Conservation (phyloP, 2,888 invertebrate species). For the Ornithoptera alexandrae region DNA sequence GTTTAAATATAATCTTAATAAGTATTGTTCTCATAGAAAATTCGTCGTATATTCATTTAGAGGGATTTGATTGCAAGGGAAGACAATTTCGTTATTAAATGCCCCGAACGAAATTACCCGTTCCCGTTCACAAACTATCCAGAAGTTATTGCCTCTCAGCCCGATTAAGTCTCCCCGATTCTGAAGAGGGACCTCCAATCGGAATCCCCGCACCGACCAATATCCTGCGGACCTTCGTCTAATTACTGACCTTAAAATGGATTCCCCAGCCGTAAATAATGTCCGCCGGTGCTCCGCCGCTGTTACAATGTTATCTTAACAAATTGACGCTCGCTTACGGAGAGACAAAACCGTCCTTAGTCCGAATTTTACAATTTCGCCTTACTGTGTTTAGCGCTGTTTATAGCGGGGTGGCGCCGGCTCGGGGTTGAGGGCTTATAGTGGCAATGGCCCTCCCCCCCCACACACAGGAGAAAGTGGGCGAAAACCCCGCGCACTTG, state of each 20-base stretch:
- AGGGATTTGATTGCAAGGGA: background rate
- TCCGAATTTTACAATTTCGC: constrained; percentile 74
- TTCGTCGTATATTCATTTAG: background rate
- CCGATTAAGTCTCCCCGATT: constrained; percentile 8
- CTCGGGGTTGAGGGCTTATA: constrained; percentile 50
- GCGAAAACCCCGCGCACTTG: constrained; percentile 68
- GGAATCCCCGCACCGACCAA: constrained; percentile 37
- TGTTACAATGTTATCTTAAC: constrained; percentile 69
- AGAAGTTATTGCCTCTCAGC: constrained; percentile 27
- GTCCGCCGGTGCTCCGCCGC: constrained; percentile 33
- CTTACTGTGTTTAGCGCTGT: constrained; percentile 70
- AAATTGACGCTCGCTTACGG: constrained; percentile 66
- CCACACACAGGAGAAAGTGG: constrained; percentile 60
- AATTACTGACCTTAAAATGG: constrained; percentile 57
- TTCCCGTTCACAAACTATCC: constrained; percentile 19
- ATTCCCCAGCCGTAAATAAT: constrained; percentile 64
- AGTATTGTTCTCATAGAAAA: background rate
- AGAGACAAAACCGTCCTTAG: constrained; percentile 51
- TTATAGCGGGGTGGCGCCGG: constrained; percentile 58
- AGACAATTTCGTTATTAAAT: constrained; percentile 2
- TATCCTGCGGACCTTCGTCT: constrained; percentile 44
- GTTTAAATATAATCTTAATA: background rate
- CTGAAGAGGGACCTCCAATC: constrained; percentile 6
- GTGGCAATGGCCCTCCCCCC: constrained; percentile 67
- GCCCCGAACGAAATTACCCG: background rate